Evolutionary conservation across 1,140 invertebrate genomes (phyloP), one percentile per base, ranked within the genome.

Genomic region (Eumeta japonica): DNA sequence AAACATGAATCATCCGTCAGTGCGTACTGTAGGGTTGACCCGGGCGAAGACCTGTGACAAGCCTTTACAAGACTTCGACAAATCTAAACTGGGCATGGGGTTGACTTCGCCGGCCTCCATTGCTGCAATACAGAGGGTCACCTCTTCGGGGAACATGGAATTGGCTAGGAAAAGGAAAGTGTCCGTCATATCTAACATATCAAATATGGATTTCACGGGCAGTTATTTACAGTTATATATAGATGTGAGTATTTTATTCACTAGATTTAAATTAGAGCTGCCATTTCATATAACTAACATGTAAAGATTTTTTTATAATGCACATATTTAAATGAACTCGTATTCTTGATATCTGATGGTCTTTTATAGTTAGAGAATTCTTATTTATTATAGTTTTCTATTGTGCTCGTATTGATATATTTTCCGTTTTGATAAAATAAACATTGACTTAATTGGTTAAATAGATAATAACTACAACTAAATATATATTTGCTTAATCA

Each of bases 161-260:
- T 71, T 63, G 46, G 67, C 74, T 45, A 66, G 68, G 50, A 79
- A 71, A 54, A 76, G 74, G 37, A 83, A 83, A 62, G 77, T 79
- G 19, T 85, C 84, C 9, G 79, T 84, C 20, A 82, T 84, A 48
- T 85, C 83, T 7, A 84, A 83, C 56, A 79, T 85, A 32, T 86
- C 84, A 0, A 80, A 82, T 43, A 78, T 86, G 75, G 84, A 86
- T 59, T 84, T 86, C 55, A 85, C 81, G 30, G 84, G 83, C 30
- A 84, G 82, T 35, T 83, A 82, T 53, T 59, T 84, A 27, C 82
- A 84, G 45, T 60, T 85, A 38, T 82, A 83, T 62, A 55, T 83
- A 34, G 80, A 83, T 63, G 80, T 81, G 55, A 70, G 73, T 72
- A 11, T 40, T 43, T n/a, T n/a, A n/a, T n/a, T n/a, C n/a, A n/a